Evolutionary conservation across 2,797 vertebrate genomes (phyloP).

Genomic region (Arnoldichthys spilopterus): DNA sequence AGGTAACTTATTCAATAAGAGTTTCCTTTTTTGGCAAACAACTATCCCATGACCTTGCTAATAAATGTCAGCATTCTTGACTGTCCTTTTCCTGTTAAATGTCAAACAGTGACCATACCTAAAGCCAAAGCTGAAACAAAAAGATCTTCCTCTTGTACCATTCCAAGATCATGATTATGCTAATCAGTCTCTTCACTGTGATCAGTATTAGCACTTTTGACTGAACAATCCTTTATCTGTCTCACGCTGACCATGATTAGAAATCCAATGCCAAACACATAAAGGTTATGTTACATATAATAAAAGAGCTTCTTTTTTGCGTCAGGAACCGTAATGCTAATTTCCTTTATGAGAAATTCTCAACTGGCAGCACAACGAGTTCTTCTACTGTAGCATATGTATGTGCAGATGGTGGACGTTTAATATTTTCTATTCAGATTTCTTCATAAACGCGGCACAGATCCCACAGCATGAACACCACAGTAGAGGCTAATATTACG

Average conservation of each 20-base stretch:
- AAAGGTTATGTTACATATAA: no score
- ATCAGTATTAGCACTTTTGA: neutral
- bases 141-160: neutral
- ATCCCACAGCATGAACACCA: slow-evolving; percentile 16
- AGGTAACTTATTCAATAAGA: no score
- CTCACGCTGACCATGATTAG: neutral
- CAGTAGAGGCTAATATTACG: slow-evolving; percentile 47
- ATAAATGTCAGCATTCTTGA: neutral
- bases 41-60: no score
- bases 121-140: neutral
- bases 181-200: neutral
- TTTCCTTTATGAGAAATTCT: neutral
- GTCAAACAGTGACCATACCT: neutral
- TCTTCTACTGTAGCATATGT: slow-evolving; percentile 2
- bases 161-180: neutral
- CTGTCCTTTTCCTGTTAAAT: neutral
- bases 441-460: slow-evolving; percentile 26
- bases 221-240: neutral
- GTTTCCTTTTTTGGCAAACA: no score
- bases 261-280: no score
- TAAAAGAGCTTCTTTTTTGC: neutral
- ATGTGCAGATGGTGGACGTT: slow-evolving; percentile 21
- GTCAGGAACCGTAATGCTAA: neutral
- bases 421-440: slow-evolving; percentile 35
- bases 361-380: neutral